Evolutionary conservation across 1,140 invertebrate species (phyloP).

Genomic region (Drosophila parabipectinata): DNA sequence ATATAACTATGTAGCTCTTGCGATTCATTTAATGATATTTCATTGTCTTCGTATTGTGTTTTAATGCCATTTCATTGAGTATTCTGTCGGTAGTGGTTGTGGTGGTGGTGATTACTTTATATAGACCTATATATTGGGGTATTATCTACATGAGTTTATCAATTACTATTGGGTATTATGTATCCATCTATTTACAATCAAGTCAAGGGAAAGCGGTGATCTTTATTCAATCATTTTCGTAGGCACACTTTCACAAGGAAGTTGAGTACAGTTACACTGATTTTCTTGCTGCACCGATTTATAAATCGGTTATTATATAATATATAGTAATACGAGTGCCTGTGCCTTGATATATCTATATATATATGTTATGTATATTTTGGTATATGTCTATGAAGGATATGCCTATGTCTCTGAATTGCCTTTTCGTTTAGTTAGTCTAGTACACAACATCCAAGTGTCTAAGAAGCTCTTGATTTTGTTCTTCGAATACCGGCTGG

Average conservation of each 20-base stretch:
- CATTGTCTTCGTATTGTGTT: slow-evolving; percentile 74
- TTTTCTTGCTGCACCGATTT: background rate
- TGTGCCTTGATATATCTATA: slow-evolving; percentile 1
- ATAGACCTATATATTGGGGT: background rate
- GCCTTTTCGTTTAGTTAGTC: slow-evolving; percentile 13
- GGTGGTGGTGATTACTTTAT: background rate
- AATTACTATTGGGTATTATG: background rate
- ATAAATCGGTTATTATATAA: background rate
- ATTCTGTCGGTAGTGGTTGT: background rate
- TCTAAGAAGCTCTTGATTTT: slow-evolving; percentile 81
- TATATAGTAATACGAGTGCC: slow-evolving; percentile 1
- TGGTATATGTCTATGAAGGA: slow-evolving; percentile 25
- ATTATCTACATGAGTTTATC: slow-evolving; percentile 24
- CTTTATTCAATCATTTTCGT: background rate
- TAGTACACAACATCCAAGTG: slow-evolving; percentile 61
- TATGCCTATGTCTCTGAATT: slow-evolving; percentile 32
- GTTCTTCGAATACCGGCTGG: slow-evolving; percentile 34
- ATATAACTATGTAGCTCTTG: slow-evolving; percentile 59
- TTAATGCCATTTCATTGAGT: slow-evolving; percentile 18
- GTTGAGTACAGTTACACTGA: slow-evolving; percentile 5
- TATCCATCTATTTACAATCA: slow-evolving; percentile 12
- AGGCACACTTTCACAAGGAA: slow-evolving; percentile 17
- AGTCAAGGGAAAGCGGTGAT: slow-evolving; percentile 1
- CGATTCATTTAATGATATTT: slow-evolving; percentile 77
- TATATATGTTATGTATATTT: slow-evolving; percentile 5